Evolutionary conservation across 92 coral and sea anemone species (phyloP).

Genomic region (Scolanthus callimorphus): DNA sequence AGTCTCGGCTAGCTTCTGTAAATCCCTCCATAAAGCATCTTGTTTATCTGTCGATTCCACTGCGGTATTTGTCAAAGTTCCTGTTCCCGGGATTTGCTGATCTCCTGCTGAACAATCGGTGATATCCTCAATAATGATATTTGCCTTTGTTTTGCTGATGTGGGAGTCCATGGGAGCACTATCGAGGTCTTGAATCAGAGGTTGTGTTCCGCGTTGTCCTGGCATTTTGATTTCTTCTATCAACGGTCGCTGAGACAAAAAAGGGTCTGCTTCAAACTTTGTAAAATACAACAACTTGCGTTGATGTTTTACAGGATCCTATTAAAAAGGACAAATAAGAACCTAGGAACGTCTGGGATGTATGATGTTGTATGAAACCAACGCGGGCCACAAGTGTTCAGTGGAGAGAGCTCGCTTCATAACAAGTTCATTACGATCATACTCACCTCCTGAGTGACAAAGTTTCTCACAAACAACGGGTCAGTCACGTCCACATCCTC

Average conservation of each 20-base stretch:
- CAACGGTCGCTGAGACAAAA: neutral
- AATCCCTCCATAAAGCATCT: slow-evolving; percentile 46
- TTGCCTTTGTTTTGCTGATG: neutral
- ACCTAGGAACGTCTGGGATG: no score
- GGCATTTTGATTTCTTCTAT: neutral
- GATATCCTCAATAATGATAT: slow-evolving; percentile 26
- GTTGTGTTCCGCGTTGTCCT: neutral
- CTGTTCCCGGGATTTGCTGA: neutral
- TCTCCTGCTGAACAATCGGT: no score
- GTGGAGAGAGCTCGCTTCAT: no score
- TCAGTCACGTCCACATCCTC: slow-evolving; percentile 90
- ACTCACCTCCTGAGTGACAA: slow-evolving; percentile 17
- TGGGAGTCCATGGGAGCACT: neutral
- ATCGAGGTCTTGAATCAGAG: slow-evolving; percentile 33
- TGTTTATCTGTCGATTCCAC: neutral
- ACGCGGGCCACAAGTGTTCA: no score
- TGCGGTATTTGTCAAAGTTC: neutral
- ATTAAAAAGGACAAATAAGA: no score
- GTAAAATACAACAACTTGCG: no score
- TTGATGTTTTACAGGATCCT: no score
- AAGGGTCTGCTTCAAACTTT: no score
- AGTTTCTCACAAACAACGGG: slow-evolving; percentile 51
- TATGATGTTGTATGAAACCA: no score
- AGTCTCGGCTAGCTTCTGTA: slow-evolving; percentile 74
- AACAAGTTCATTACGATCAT: no score